Percentiles rank a stretch among this genome's conserved stretches.
Conservation (phyloP, 2,113 vertebrate species). For the Oophaga pumilio region DNA sequence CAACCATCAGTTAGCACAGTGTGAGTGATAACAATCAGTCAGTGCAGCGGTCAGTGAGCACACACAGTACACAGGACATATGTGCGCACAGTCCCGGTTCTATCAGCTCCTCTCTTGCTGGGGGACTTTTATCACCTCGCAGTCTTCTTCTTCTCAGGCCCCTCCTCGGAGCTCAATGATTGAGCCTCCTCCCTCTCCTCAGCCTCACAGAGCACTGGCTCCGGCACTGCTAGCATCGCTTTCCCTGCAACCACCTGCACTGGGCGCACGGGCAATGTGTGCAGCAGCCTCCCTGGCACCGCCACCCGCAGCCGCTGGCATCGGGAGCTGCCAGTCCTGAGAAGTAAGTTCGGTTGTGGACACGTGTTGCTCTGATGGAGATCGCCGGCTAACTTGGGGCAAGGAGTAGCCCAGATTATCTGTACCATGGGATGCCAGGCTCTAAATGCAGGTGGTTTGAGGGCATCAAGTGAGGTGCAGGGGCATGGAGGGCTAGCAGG, state of each 20-base stretch:
- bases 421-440: neutral
- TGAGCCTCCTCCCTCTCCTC: conserved; percentile 29
- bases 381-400: neutral
- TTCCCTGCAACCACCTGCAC: neutral
- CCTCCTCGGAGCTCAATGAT: conserved; percentile 6
- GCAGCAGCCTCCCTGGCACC: neutral
- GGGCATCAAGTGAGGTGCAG: neutral
- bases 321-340: neutral
- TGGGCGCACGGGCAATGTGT: conserved; percentile 7
- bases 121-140: neutral
- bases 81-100: neutral
- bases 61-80: neutral
- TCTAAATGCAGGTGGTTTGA: neutral
- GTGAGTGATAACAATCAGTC: too few relatives aligned
- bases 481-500: neutral
- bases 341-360: neutral
- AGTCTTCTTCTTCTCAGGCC: neutral
- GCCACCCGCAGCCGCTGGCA: neutral
- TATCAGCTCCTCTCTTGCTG: neutral
- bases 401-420: neutral
- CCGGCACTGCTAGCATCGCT: neutral
- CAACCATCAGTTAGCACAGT: too few relatives aligned
- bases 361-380: neutral
- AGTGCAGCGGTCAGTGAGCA: too few relatives aligned
- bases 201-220: neutral